Conservation (phyloP, 2,113 vertebrate species). For the Atlantisia rogersi region DNA sequence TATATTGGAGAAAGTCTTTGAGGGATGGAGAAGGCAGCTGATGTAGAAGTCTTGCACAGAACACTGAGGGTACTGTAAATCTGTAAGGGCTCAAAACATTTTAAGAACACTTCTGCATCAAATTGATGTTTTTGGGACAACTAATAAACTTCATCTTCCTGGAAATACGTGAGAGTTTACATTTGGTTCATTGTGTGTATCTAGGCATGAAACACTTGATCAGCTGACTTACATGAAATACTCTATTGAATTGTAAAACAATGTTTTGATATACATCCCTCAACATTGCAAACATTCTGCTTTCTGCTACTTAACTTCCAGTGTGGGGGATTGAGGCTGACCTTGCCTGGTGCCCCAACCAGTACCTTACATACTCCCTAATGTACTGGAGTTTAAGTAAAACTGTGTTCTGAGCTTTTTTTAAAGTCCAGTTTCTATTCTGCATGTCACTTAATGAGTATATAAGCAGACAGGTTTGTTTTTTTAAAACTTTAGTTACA, state of each 20-base stretch:
- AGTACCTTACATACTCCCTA: too few species aligned
- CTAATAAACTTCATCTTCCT: neutral
- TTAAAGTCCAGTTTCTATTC: neutral
- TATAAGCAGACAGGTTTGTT: neutral
- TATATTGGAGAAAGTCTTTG: neutral
- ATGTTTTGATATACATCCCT: neutral
- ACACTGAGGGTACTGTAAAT: neutral
- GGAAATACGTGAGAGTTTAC: neutral
- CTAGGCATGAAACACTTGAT: neutral
- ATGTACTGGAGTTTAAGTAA: neutral
- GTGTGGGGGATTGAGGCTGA: neutral
- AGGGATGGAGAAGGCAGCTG: neutral
- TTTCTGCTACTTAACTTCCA: neutral
- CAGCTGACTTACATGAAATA: neutral
- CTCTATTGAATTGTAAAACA: neutral
- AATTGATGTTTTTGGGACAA: neutral
- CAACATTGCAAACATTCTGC: neutral
- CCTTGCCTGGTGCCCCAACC: neutral
- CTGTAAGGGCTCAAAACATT: neutral
- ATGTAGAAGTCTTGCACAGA: neutral
- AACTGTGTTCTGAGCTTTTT: neutral
- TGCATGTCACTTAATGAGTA: neutral
- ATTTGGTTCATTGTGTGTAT: neutral
- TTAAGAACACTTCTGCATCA: neutral
- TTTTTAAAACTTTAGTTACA: neutral